Percentiles rank a stretch among this genome's conserved stretches.
These are phyloP conservation scores for Euborellia annulipes DNA, from an alignment of 1,140 invertebrate genomes.

Conservation along the genomic window DNA sequence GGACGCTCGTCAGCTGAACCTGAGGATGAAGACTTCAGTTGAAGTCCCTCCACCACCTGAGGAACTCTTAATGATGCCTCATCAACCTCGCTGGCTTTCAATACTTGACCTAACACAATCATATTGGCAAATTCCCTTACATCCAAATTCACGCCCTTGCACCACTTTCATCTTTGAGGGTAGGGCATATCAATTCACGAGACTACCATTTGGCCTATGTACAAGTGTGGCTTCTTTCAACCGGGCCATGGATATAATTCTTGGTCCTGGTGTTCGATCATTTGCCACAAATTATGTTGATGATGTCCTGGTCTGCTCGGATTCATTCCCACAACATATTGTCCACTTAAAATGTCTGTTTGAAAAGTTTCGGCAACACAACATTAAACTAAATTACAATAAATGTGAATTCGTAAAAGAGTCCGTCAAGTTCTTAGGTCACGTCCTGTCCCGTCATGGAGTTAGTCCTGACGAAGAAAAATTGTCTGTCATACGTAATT, in stretches of 20 bases:
- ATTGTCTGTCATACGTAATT: constrained; percentile 16
- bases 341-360: constrained; percentile 13
- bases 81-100: constrained; percentile 17
- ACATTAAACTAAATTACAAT: constrained; percentile 15
- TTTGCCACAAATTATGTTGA: constrained; percentile 2
- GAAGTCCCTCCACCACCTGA: neutral
- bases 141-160: constrained; percentile 16
- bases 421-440: constrained; percentile 26
- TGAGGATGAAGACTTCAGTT: constrained; percentile 17
- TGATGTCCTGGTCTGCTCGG: constrained; percentile 16
- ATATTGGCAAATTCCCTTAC: constrained; percentile 24
- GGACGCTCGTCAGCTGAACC: constrained; percentile 22
- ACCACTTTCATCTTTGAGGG: constrained; percentile 23
- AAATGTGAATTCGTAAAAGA: constrained; percentile 20
- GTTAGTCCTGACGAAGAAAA: constrained; percentile 19
- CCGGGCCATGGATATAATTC: neutral
- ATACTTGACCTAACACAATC: constrained; percentile 21
- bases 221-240: constrained; percentile 13
- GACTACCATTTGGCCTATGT: constrained; percentile 19
- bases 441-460: constrained; percentile 20
- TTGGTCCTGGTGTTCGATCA: neutral
- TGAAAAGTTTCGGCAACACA: constrained; percentile 8
- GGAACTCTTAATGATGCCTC: constrained; percentile 17
- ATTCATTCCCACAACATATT: constrained; percentile 14
- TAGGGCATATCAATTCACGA: constrained; percentile 19